A percentile compares a stretch with the other conserved stretches of the same genome.
Evolutionary conservation across 2,888 invertebrate genomes (phyloP).

Genomic region (Leptinotarsa juncta): DNA sequence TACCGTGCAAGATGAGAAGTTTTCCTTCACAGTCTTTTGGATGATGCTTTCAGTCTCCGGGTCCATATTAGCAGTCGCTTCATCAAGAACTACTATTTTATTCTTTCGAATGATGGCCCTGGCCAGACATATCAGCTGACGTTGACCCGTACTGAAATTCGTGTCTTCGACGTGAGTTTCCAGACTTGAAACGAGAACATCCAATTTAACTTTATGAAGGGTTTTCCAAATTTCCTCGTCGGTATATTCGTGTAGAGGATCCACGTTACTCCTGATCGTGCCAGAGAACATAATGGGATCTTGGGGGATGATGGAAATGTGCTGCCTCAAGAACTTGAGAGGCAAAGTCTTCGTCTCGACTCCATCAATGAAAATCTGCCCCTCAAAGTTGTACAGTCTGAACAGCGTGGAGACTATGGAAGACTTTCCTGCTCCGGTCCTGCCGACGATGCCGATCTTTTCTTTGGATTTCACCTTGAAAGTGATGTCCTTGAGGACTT

Average conservation of each 20-base stretch:
- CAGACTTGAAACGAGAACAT: conserved; percentile 59
- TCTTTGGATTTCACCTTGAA: conserved; percentile 76
- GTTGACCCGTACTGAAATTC: conserved; percentile 63
- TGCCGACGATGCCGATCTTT: conserved; percentile 83
- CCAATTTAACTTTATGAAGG: conserved; percentile 61
- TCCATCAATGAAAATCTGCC: conserved; percentile 71
- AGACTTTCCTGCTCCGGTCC: conserved; percentile 88
- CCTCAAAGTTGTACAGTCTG: conserved; percentile 78
- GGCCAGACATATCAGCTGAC: conserved; percentile 70
- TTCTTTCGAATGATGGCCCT: conserved; percentile 68
- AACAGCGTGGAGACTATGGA: conserved; percentile 83
- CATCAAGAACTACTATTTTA: conserved; percentile 69
- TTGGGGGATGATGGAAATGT: conserved; percentile 69
- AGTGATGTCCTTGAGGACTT: conserved; percentile 76
- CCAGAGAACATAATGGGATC: conserved; percentile 70
- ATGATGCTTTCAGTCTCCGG: conserved; percentile 68
- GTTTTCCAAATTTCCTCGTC: conserved; percentile 58
- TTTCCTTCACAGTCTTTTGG: conserved; percentile 68
- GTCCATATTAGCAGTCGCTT: conserved; percentile 72
- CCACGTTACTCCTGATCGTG: conserved; percentile 67
- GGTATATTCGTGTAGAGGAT: conserved; percentile 51
- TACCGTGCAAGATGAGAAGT: conserved; percentile 69
- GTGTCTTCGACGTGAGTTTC: conserved; percentile 48
- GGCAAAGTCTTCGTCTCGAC: conserved; percentile 63
- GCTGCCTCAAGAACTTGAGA: conserved; percentile 65